Evolutionary conservation across 2,113 vertebrate species (phyloP).

Genomic region (Peromyscus maniculatus): DNA sequence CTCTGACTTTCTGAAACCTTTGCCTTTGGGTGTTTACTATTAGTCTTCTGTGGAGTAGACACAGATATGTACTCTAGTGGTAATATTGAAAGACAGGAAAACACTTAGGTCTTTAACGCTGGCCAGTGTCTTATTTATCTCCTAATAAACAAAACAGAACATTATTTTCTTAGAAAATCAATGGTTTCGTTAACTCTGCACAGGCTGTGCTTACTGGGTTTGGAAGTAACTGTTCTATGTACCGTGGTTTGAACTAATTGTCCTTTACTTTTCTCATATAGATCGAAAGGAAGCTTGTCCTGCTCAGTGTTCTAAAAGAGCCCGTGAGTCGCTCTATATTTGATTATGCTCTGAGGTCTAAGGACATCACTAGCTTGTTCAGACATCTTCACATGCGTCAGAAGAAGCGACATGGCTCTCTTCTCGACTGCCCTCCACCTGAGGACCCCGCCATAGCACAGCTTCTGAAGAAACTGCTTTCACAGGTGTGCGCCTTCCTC

Average conservation of each 20-base stretch:
- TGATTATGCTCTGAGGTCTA: constrained; percentile 96
- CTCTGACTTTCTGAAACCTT: neutral
- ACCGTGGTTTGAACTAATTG: neutral
- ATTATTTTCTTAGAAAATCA: constrained; percentile 41
- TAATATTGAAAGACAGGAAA: neutral
- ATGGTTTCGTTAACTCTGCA: neutral
- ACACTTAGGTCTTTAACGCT: neutral
- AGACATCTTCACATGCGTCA: constrained; percentile 95
- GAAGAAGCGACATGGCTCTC: constrained; percentile 93
- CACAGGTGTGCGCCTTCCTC: constrained; percentile 90
- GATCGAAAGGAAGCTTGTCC: constrained; percentile 98
- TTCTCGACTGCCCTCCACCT: constrained; percentile 93
- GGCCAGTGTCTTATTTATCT: neutral
- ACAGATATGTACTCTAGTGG: neutral
- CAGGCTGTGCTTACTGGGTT: neutral
- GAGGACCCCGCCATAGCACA: constrained; percentile 97
- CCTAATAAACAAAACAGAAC: neutral
- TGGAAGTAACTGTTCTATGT: constrained; percentile 7
- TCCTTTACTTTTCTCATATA: constrained; percentile 83
- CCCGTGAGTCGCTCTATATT: constrained; percentile 98
- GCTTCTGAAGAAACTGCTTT: constrained; percentile 97
- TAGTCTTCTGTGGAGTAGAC: neutral
- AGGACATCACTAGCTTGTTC: constrained; percentile 96
- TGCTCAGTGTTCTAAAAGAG: constrained; percentile 97
- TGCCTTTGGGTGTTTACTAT: neutral